Evolutionary conservation across 2,797 vertebrate genomes (phyloP).

Genomic region (Rhynchonycteris naso): DNA sequence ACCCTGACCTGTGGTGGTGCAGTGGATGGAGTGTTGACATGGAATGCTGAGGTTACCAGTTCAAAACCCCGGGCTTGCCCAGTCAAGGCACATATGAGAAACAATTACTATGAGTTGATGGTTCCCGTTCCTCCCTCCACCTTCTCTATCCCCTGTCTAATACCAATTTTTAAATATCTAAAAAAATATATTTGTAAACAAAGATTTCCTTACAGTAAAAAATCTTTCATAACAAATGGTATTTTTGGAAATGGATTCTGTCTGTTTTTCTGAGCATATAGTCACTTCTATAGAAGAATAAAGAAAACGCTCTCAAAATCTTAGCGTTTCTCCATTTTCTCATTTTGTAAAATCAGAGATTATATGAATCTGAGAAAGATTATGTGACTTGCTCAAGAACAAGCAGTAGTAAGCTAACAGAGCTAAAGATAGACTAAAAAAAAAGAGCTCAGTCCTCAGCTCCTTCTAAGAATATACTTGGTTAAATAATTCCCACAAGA

Average conservation of each 20-base stretch:
- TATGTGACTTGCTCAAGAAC: neutral
- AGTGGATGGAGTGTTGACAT: too few species aligned
- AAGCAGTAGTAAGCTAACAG: neutral
- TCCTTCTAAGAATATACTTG: constrained; percentile 1
- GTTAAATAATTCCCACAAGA: neutral
- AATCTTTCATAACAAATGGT: neutral
- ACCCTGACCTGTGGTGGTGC: too few species aligned
- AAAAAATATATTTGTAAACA: neutral
- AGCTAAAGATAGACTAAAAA: neutral
- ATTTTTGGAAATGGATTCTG: neutral
- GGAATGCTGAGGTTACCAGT: too few species aligned
- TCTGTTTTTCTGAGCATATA: constrained; percentile 7
- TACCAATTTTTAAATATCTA: too few species aligned
- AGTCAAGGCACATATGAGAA: too few species aligned
- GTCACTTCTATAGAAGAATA: neutral
- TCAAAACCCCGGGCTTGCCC: too few species aligned
- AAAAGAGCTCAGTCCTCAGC: neutral
- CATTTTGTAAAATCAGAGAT: neutral
- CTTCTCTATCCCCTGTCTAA: too few species aligned
- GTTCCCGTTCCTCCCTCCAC: too few species aligned
- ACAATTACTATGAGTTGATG: too few species aligned
- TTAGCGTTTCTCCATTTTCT: neutral
- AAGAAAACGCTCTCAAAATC: neutral
- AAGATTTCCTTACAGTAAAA: neutral
- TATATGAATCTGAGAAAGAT: neutral